phyloP scores from a whole-genome alignment of 2,797 vertebrate species.

The Sitta carolinensis region DNA sequence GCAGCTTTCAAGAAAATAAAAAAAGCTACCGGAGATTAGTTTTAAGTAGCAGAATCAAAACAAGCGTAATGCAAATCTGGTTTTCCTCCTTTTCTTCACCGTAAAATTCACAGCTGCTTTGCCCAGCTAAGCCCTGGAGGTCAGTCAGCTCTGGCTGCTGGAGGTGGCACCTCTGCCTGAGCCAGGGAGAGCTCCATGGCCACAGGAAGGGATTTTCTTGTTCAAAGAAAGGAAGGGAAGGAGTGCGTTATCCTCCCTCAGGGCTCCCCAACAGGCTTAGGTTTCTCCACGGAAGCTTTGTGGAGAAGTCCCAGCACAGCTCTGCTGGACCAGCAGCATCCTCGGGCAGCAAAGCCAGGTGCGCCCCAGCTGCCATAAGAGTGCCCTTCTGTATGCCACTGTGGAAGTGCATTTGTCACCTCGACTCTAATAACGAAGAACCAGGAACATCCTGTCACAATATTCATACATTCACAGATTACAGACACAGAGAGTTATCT shows the following conservation, averaged over 20 bases:
- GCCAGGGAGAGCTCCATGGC: background rate
- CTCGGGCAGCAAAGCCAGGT: background rate
- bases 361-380: background rate
- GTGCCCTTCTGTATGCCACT: background rate
- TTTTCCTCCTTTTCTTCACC: background rate
- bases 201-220: background rate
- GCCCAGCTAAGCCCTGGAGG: background rate
- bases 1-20: constrained; percentile 21
- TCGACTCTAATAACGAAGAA: background rate
- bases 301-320: background rate
- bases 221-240: background rate
- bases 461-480: background rate
- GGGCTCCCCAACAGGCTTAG: background rate
- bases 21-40: constrained; percentile 25
- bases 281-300: background rate
- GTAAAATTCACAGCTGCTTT: background rate
- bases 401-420: background rate
- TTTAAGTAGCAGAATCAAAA: constrained; percentile 22
- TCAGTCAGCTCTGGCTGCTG: background rate
- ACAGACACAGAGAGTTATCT: background rate
- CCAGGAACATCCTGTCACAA: background rate
- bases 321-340: background rate
- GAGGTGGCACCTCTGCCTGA: background rate
- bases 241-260: accelerated
- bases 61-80: background rate